phyloP scores from a whole-genome alignment of 1,140 invertebrate genomes.

The Halyomorpha halys region DNA sequence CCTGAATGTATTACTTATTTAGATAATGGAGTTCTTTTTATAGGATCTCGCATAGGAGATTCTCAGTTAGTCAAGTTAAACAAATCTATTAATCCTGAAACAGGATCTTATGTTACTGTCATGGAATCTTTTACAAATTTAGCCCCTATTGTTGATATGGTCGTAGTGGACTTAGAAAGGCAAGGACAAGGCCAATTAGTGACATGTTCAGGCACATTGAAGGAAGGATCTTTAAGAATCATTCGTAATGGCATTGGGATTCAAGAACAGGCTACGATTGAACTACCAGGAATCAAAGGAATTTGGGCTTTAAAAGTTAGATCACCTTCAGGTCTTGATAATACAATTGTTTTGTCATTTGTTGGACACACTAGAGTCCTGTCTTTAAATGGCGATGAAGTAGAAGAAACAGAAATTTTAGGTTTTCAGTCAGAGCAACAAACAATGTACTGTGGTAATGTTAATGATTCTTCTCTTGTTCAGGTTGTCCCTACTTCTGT shows the following conservation, averaged over 20 bases:
- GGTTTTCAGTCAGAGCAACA: constrained; percentile 85
- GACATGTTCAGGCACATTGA: constrained; percentile 93
- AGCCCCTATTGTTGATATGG: constrained; percentile 96
- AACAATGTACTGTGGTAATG: constrained; percentile 88
- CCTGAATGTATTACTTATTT: constrained; percentile 98
- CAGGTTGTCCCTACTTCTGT: constrained; percentile 69
- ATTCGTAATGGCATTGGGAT: constrained; percentile 97
- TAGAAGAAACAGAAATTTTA: constrained; percentile 88
- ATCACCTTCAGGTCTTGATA: constrained; percentile 53
- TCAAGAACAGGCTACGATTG: constrained; percentile 93
- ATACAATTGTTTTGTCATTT: constrained; percentile 85
- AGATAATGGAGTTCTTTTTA: constrained; percentile 95
- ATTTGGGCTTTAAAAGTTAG: constrained; percentile 87
- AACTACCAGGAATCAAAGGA: constrained; percentile 92
- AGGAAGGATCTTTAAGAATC: constrained; percentile 93
- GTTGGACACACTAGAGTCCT: constrained; percentile 73
- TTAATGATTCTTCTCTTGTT: constrained; percentile 67
- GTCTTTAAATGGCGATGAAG: constrained; percentile 36
- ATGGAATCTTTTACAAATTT: constrained; percentile 97
- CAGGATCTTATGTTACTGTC: constrained; percentile 79
- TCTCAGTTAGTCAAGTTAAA: constrained; percentile 91
- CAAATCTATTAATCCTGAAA: constrained; percentile 64
- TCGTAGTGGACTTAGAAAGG: constrained; percentile 88
- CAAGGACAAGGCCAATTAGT: constrained; percentile 97
- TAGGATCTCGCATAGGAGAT: constrained; percentile 93